Evolutionary conservation across 92 coral and sea anemone species (phyloP).

Genomic region (Actinostola sp.): DNA sequence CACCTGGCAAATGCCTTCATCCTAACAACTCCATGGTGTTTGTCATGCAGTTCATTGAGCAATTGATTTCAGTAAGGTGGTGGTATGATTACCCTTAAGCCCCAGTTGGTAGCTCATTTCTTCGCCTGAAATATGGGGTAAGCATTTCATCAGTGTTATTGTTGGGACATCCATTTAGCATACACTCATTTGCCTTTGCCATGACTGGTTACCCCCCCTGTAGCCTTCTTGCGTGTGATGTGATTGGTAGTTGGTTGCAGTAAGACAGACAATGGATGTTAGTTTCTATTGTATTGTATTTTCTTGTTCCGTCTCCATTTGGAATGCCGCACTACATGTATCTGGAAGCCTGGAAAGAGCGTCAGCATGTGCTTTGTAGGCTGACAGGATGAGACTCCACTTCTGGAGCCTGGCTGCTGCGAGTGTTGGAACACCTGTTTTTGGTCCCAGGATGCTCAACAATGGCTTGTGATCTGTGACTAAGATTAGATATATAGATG

Average conservation of each 20-base stretch:
- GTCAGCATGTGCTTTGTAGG: not conserved
- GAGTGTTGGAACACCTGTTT: not conserved
- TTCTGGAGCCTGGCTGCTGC: not conserved
- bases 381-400: not conserved
- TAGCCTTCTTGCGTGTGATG: slow-evolving; percentile 40
- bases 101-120: not conserved
- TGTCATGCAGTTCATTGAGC: slow-evolving; percentile 45
- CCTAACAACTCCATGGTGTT: slow-evolving; percentile 37
- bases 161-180: slow-evolving; percentile 4
- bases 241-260: slow-evolving; percentile 21
- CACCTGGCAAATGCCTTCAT: slow-evolving; percentile 26
- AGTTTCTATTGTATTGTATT: not conserved
- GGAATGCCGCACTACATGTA: not conserved
- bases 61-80: slow-evolving; percentile 27
- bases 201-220: slow-evolving; percentile 57
- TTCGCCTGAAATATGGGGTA: not conserved
- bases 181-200: not conserved
- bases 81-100: slow-evolving; percentile 29
- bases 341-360: not conserved
- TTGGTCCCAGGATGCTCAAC: slow-evolving; percentile 17
- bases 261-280: not conserved
- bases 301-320: not conserved
- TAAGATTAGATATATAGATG: too few species aligned
- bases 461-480: slow-evolving; percentile 39
- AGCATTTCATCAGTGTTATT: not conserved